phyloP scores from a whole-genome alignment of 2,797 vertebrate genomes.

The Coccyzus lansbergi region DNA sequence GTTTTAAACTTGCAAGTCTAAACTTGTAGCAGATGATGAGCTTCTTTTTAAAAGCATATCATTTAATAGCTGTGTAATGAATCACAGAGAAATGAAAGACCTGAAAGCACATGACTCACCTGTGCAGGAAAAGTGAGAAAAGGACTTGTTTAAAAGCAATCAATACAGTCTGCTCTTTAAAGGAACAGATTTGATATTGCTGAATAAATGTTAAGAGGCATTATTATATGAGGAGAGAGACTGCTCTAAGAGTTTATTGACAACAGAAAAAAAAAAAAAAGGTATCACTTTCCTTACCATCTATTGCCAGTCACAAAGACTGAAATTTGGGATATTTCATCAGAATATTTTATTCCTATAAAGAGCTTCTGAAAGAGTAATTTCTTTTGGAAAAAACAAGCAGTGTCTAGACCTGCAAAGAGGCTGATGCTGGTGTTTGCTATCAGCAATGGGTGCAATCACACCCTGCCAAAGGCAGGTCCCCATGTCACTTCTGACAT shows the following conservation, averaged over 20 bases:
- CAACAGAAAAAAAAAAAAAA: neutral
- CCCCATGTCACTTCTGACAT: neutral
- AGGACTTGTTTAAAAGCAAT: neutral
- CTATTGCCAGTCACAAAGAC: neutral
- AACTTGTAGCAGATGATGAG: neutral
- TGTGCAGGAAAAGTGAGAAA: neutral
- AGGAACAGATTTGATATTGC: neutral
- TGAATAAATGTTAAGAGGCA: neutral
- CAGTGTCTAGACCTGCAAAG: fast-evolving
- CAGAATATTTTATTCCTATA: neutral
- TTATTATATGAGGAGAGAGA: neutral
- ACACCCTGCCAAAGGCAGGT: fast-evolving
- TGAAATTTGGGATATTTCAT: neutral
- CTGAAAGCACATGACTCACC: neutral
- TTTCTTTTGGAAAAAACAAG: neutral
- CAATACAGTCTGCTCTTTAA: neutral
- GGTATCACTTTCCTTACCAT: neutral
- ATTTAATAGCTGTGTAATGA: neutral
- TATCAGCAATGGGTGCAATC: neutral
- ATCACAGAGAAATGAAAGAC: neutral
- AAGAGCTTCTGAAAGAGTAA: neutral
- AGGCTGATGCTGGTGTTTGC: neutral
- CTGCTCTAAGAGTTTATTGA: neutral
- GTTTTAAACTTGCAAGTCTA: neutral
- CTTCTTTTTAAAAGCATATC: neutral